Conservation (phyloP, 1,140 invertebrate genomes). For the Platorchestia sp. region DNA sequence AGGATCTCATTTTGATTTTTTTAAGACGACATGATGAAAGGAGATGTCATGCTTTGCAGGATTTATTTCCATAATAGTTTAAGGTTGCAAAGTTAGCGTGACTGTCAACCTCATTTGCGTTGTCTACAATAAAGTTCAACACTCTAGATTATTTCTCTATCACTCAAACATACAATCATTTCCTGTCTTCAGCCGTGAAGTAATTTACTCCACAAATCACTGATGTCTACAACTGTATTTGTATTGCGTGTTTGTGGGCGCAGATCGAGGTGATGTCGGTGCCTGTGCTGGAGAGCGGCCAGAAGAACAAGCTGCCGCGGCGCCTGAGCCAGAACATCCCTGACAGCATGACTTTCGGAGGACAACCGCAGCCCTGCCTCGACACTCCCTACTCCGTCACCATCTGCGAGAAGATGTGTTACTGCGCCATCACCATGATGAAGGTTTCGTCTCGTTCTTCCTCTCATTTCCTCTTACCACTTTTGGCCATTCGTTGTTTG, state of each 20-base stretch:
- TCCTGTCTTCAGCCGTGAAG: too few species aligned
- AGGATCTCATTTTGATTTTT: too few species aligned
- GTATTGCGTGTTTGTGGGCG: slow-evolving; percentile 4
- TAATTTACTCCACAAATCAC: too few species aligned
- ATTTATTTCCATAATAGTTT: too few species aligned
- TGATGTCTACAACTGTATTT: not conserved
- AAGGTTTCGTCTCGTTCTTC: slow-evolving; percentile 74
- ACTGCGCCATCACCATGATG: slow-evolving; percentile 95
- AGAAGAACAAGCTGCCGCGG: slow-evolving; percentile 71
- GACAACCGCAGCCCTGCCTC: slow-evolving; percentile 78
- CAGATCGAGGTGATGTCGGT: slow-evolving; percentile 82
- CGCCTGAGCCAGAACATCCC: slow-evolving; percentile 75
- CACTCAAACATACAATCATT: slow-evolving; percentile 56
- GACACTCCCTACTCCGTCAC: slow-evolving; percentile 89
- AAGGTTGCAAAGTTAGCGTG: too few species aligned
- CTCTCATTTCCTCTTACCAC: not conserved
- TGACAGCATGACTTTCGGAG: slow-evolving; percentile 81
- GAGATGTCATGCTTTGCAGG: too few species aligned
- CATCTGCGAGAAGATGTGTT: slow-evolving; percentile 91
- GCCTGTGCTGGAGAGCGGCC: slow-evolving; percentile 73
- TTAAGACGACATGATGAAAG: too few species aligned
- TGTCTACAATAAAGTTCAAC: too few species aligned
- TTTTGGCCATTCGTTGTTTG: too few species aligned
- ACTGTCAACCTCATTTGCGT: too few species aligned
- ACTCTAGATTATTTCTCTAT: too few species aligned